Evolutionary conservation across 2,888 invertebrate species (phyloP).

Genomic region (Glyphotaelius pellucidus): DNA sequence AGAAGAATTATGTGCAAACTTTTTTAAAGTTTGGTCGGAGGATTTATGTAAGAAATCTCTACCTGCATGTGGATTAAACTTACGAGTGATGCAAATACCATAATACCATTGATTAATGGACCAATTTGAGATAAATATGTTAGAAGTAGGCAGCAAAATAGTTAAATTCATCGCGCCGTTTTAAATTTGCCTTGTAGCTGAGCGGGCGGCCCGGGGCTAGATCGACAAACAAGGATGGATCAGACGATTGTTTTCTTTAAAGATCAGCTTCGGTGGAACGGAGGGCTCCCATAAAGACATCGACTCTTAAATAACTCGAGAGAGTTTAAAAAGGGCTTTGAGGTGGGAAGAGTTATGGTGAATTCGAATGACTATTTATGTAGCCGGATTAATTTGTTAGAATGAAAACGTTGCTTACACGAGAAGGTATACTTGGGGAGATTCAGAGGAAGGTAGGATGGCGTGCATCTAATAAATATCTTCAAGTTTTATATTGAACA

Average conservation of each 20-base stretch:
- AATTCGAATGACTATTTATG: constrained; percentile 21
- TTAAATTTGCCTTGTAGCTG: constrained; percentile 39
- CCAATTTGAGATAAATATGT: not conserved
- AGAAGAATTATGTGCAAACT: not conserved
- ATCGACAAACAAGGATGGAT: constrained; percentile 36
- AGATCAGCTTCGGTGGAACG: constrained; percentile 34
- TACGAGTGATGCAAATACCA: not conserved
- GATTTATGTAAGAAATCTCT: not conserved
- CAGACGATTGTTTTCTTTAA: constrained; percentile 43
- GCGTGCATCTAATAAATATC: not conserved
- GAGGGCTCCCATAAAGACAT: constrained; percentile 44
- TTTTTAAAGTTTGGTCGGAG: not conserved
- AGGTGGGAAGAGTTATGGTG: constrained; percentile 23
- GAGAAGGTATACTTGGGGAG: not conserved
- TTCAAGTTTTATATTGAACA: not conserved
- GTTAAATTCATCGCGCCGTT: too few relatives aligned
- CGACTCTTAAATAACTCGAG: constrained; percentile 11
- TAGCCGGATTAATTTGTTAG: constrained; percentile 40
- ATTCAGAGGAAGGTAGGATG: too few relatives aligned
- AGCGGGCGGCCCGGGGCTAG: constrained; percentile 25
- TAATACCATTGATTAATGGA: not conserved
- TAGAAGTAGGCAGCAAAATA: not conserved
- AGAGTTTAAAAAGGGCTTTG: constrained; percentile 15
- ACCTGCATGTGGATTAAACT: not conserved
- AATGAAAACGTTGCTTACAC: not conserved